Percentiles rank a stretch among this genome's conserved stretches.
Evolutionary conservation across 1,140 invertebrate genomes (phyloP).

Genomic region (Formica selysi): DNA sequence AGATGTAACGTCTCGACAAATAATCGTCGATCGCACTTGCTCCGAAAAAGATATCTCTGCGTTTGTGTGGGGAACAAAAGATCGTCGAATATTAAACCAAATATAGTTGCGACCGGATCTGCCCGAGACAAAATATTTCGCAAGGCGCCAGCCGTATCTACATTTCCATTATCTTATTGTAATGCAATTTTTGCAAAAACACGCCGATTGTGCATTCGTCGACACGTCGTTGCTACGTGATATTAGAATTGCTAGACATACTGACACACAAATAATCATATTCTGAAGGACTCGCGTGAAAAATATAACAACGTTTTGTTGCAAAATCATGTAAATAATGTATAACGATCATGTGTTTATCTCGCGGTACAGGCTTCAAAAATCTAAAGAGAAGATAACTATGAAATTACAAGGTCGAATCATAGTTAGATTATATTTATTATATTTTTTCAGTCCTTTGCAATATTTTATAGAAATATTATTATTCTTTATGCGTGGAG

Average conservation of each 20-base stretch:
- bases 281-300: neutral
- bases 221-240: neutral
- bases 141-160: constrained; percentile 38
- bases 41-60: neutral
- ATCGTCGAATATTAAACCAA: neutral
- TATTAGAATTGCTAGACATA: constrained; percentile 40
- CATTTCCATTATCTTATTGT: constrained; percentile 49
- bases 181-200: constrained; percentile 13
- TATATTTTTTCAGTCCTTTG: constrained; percentile 1
- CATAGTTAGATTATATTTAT: neutral
- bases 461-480: constrained; percentile 14
- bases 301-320: constrained; percentile 5
- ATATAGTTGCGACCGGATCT: neutral
- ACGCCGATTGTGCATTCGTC: constrained; percentile 5
- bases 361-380: neutral
- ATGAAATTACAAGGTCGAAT: constrained; percentile 22
- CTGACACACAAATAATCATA: constrained; percentile 13
- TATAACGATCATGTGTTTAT: neutral
- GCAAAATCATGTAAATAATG: neutral
- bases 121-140: constrained; percentile 22
- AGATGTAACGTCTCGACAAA: constrained; percentile 17
- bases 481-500: neutral
- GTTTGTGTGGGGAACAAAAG: constrained; percentile 11
- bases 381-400: constrained; percentile 6
- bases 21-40: neutral